Conservation (phyloP, 1,140 invertebrate genomes). For the Drosophila tristis region DNA sequence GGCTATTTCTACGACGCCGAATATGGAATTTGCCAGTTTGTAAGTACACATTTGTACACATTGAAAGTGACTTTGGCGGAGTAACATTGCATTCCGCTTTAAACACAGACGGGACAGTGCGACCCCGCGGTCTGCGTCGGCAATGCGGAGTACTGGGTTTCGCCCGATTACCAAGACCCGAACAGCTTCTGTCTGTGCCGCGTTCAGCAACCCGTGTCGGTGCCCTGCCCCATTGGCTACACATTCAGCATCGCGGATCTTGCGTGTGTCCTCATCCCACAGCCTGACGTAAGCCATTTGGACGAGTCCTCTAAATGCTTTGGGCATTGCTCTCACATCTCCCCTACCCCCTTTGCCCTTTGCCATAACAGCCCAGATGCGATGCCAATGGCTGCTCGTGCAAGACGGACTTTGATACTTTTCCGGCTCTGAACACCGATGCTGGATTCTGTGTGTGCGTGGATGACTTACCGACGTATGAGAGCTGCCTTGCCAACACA, state of each 20-base stretch:
- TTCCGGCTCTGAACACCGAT: constrained; percentile 39
- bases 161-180: constrained; percentile 36
- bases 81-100: not conserved
- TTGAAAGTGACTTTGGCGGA: no score
- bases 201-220: constrained; percentile 35
- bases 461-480: constrained; percentile 37
- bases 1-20: constrained; percentile 34
- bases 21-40: constrained; percentile 32
- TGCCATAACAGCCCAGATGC: constrained; percentile 48
- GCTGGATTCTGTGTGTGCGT: constrained; percentile 57
- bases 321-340: no score
- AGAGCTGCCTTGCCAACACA: constrained; percentile 14
- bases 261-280: constrained; percentile 14
- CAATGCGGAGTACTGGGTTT: constrained; percentile 28
- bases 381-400: constrained; percentile 37
- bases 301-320: not conserved
- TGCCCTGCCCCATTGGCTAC: constrained; percentile 62
- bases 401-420: constrained; percentile 34
- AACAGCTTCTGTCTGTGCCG: constrained; percentile 66
- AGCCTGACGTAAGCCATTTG: constrained; percentile 48
- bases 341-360: no score
- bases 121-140: constrained; percentile 42
- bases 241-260: constrained; percentile 24
- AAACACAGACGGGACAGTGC: constrained; percentile 51
- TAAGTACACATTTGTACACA: constrained; percentile 15